Percentiles rank a stretch among this genome's conserved stretches.
Conservation (phyloP, 2,888 invertebrate species). For the Andrena minutula region DNA sequence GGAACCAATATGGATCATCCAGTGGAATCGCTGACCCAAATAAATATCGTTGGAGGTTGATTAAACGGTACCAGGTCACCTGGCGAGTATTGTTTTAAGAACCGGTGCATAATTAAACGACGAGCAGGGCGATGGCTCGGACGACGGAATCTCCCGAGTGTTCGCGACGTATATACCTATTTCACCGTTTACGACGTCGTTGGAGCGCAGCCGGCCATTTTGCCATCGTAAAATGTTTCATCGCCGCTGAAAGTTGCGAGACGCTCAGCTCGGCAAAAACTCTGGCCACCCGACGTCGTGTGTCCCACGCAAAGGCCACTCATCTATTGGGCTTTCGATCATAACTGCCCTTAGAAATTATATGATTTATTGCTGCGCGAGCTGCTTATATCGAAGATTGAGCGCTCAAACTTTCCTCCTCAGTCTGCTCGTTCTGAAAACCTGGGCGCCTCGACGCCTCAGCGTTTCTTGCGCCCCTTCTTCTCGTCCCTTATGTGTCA, state of each 20-base stretch:
- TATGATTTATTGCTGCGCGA: no score
- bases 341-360: background rate
- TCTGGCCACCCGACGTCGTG: background rate
- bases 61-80: background rate
- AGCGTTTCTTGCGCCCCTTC: no score
- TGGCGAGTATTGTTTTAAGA: background rate
- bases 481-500: no score
- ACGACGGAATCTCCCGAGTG: background rate
- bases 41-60: background rate
- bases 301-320: background rate
- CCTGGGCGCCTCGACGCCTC: no score
- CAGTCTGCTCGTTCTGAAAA: no score
- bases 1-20: background rate
- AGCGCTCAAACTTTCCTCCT: no score
- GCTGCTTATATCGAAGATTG: no score
- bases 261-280: background rate
- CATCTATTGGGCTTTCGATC: background rate
- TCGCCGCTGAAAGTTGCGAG: background rate
- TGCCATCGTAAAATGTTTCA: constrained; percentile 2
- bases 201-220: background rate
- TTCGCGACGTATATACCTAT: background rate
- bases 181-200: no score
- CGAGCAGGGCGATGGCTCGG: no score
- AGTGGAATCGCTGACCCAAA: constrained; percentile 3
- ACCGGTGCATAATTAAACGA: constrained; percentile 10